phyloP scores from a whole-genome alignment of 2,113 vertebrate species.

The Hemiprocne comata region DNA sequence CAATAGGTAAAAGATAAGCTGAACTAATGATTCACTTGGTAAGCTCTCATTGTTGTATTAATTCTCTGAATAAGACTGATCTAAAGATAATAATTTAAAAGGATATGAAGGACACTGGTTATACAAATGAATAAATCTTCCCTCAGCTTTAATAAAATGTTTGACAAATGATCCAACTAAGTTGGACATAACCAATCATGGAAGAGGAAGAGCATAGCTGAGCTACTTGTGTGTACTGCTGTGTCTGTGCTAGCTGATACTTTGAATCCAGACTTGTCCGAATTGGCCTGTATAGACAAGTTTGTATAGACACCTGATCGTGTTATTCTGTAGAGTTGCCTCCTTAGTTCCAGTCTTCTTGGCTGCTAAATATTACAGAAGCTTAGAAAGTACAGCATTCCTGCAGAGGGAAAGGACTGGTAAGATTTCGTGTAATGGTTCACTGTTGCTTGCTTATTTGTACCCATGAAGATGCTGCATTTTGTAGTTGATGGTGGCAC shows the following conservation, averaged over 20 bases:
- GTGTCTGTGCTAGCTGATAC: not conserved
- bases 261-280: not conserved
- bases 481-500: not conserved
- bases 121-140: not conserved
- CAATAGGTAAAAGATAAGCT: not conserved
- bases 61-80: not conserved
- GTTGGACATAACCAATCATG: not conserved
- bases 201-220: not conserved
- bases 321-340: not conserved
- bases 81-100: not conserved
- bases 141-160: not conserved
- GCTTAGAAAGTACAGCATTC: not conserved
- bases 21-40: not conserved
- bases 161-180: not conserved
- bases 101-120: not conserved
- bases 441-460: not conserved
- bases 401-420: not conserved
- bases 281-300: not conserved
- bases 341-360: not conserved
- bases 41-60: not conserved
- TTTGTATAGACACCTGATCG: not conserved
- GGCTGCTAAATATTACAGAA: not conserved
- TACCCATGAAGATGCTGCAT: not conserved
- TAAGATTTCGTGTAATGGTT: not conserved
- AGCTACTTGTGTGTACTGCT: not conserved